Percentiles rank a stretch among this genome's conserved stretches.
Evolutionary conservation across 2,797 vertebrate species (phyloP).

Genomic region (Alauda arvensis): DNA sequence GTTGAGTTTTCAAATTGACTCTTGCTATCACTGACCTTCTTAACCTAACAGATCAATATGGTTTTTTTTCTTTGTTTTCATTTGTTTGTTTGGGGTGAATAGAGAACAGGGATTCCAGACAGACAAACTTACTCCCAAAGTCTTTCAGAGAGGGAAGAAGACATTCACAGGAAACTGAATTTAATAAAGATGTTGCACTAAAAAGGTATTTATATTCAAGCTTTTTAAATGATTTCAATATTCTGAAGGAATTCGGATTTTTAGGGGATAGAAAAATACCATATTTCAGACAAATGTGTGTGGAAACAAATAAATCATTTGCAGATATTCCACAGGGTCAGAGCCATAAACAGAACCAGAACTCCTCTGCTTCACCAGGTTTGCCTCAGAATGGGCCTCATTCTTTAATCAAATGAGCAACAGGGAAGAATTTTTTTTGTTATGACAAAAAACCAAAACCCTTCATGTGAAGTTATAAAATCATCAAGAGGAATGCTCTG

Average conservation of each 20-base stretch:
- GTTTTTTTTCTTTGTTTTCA: not conserved
- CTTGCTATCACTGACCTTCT: not conserved
- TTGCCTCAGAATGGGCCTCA: not conserved
- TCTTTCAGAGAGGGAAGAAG: not conserved
- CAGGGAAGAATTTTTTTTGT: not conserved
- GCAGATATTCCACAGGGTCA: not conserved
- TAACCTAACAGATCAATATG: not conserved
- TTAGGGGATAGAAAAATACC: not conserved
- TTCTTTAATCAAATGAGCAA: not conserved
- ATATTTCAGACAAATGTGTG: not conserved
- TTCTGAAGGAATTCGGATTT: not conserved
- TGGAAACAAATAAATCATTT: not conserved
- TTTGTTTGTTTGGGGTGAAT: not conserved
- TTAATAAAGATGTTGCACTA: not conserved
- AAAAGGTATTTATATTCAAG: not conserved
- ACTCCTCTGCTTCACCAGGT: not conserved
- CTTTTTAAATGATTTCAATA: not conserved
- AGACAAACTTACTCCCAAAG: not conserved
- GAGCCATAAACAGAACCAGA: not conserved
- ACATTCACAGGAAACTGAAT: not conserved
- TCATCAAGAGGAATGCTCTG: not conserved
- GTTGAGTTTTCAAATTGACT: not conserved
- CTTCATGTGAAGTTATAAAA: not conserved
- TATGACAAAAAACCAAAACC: not conserved
- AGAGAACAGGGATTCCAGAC: not conserved